phyloP scores from a whole-genome alignment of 2,113 vertebrate genomes.

The Atractosteus spatula region DNA sequence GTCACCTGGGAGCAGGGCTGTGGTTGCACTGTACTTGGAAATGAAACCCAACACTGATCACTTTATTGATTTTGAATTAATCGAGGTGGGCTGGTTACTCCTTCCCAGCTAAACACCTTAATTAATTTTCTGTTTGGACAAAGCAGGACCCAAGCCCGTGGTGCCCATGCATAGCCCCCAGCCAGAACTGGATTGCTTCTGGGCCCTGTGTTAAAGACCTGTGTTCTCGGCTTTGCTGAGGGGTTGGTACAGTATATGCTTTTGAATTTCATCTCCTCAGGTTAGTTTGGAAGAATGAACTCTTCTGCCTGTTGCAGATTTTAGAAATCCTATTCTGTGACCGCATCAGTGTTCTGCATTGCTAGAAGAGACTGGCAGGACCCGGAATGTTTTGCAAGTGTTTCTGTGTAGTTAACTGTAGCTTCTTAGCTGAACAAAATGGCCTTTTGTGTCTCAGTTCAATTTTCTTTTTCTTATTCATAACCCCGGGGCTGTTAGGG shows the following conservation, averaged over 20 bases:
- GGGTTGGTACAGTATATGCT: too few relatives aligned
- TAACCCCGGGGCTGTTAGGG: constrained; percentile 17
- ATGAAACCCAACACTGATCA: constrained; percentile 33
- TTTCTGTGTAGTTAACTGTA: constrained; percentile 13
- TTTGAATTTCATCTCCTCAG: too few relatives aligned
- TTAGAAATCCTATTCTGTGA: not conserved
- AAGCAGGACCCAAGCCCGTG: not conserved
- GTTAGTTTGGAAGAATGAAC: too few relatives aligned
- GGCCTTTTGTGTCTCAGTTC: constrained; percentile 32
- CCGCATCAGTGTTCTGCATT: not conserved
- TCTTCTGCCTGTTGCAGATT: not conserved
- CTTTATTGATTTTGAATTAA: constrained; percentile 51
- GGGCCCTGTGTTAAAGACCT: not conserved
- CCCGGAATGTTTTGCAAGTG: constrained; percentile 21
- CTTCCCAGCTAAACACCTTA: constrained; percentile 1
- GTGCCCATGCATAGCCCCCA: not conserved
- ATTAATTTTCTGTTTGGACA: not conserved
- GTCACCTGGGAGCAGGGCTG: constrained; percentile 60
- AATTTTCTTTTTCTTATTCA: constrained; percentile 35
- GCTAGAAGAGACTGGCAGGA: constrained; percentile 24
- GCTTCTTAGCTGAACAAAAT: constrained; percentile 26
- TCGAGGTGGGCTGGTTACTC: not conserved
- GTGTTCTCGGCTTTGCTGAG: not conserved
- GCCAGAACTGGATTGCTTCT: not conserved
- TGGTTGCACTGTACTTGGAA: not conserved